These are phyloP conservation scores for Drosophila pallidifrons DNA, from an alignment of 1,140 invertebrate species.

Conservation along the genomic window DNA sequence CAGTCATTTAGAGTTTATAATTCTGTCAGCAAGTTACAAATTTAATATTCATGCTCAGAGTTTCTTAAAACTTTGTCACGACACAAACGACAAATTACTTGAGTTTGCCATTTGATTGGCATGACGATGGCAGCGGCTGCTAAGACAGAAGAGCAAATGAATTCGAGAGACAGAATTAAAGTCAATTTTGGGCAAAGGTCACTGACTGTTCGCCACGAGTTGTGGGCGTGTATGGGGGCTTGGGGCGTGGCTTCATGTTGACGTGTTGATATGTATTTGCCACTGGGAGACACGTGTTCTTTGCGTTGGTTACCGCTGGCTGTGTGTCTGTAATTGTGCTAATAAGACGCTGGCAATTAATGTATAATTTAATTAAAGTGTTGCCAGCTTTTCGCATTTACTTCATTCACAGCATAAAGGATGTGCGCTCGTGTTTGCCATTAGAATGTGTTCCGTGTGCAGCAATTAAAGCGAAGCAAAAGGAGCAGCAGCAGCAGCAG, in stretches of 20 bases:
- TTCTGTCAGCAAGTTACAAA: background rate
- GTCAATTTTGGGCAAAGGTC: slow-evolving; percentile 10
- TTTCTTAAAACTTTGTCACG: background rate
- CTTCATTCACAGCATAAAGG: slow-evolving; percentile 5
- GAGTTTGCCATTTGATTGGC: slow-evolving; percentile 22
- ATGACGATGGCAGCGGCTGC: background rate
- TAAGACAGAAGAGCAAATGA: slow-evolving; percentile 12
- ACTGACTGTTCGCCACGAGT: slow-evolving; percentile 1
- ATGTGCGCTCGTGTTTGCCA: slow-evolving; percentile 68
- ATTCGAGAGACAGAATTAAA: slow-evolving; percentile 19
- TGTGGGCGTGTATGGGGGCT: background rate
- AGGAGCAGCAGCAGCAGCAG: slow-evolving; percentile 10
- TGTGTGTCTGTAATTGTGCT: slow-evolving; percentile 68
- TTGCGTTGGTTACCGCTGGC: slow-evolving; percentile 36
- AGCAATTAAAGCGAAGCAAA: slow-evolving; percentile 60
- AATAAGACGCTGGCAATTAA: slow-evolving; percentile 74
- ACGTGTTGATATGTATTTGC: slow-evolving; percentile 19
- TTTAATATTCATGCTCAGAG: background rate
- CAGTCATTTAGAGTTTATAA: background rate
- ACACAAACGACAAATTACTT: slow-evolving; percentile 21
- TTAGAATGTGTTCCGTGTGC: slow-evolving; percentile 57
- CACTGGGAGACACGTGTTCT: slow-evolving; percentile 25
- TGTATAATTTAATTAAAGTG: slow-evolving; percentile 75
- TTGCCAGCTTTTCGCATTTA: slow-evolving; percentile 10
- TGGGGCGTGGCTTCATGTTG: background rate